Conservation (phyloP, 2,797 vertebrate genomes). For the Kryptopterus vitreolus region DNA sequence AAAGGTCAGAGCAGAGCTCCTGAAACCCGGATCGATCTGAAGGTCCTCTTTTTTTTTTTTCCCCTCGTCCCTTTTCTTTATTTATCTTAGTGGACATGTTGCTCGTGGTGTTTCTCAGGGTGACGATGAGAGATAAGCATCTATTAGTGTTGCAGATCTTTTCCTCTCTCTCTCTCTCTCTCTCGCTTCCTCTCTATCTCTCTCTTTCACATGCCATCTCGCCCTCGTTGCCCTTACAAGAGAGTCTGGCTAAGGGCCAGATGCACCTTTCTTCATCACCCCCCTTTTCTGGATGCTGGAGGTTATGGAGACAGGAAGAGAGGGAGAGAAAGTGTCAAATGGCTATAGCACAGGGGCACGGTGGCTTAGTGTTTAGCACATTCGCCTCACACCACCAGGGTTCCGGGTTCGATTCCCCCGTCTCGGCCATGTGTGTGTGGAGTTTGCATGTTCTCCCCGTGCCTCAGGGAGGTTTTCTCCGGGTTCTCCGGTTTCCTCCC, state of each 20-base stretch:
- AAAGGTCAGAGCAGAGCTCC: conserved; percentile 77
- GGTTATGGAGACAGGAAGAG: conserved; percentile 64
- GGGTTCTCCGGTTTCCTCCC: too few relatives aligned
- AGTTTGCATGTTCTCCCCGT: too few relatives aligned
- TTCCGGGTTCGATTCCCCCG: too few relatives aligned
- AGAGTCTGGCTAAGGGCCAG: conserved; percentile 48
- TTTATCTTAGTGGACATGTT: conserved; percentile 79
- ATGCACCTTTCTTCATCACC: conserved; percentile 48
- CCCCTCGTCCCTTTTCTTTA: conserved; percentile 61
- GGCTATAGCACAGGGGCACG: too few relatives aligned
- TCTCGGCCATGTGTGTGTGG: too few relatives aligned
- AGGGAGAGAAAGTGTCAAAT: conserved; percentile 22
- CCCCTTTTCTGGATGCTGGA: conserved; percentile 58
- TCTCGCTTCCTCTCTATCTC: conserved; percentile 61
- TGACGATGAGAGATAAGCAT: conserved; percentile 78
- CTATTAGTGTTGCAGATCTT: conserved; percentile 81
- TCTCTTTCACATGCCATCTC: conserved; percentile 56
- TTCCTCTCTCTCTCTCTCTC: conserved; percentile 66
- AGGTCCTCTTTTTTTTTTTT: conserved; percentile 61
- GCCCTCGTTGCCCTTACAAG: conserved; percentile 56
- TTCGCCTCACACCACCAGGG: too few relatives aligned
- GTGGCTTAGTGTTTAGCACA: too few relatives aligned
- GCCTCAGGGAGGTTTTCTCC: too few relatives aligned
- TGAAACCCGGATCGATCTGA: conserved; percentile 75
- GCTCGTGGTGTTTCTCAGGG: conserved; percentile 77